Base-by-base conservation (phyloP, 2,113 vertebrate species). In the Aegithalos caudatus region DNA sequence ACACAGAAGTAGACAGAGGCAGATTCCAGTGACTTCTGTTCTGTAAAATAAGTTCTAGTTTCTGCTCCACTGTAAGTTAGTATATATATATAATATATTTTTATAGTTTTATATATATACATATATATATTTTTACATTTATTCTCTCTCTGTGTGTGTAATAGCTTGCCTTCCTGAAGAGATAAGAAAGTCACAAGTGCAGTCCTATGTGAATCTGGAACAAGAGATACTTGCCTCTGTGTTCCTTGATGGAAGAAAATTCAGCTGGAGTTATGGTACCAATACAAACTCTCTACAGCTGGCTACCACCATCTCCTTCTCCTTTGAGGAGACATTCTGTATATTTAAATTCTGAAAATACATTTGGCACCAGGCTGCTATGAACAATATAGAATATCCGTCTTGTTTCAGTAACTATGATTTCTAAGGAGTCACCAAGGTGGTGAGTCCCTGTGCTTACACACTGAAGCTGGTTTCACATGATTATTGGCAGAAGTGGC, bases 401-500 rank as follows among this genome's bases (percentile, higher is more conserved):
- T 57, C 51, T 71, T 72, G 31, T 79, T 87, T 81, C 60, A 23
- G 33, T 70, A 73, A 83, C 74, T 93, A 62, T 53, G 23, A 1
- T 65, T 65, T 73, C 33, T 44, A 44, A 74, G 54, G 72, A 94
- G 38, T 47, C 71, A 61, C 19, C 42, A n/a, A 71, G 81, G 64
- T 10, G 3, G 29, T 4, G 1, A 80, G 51, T 73, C 67, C 70
- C 31, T 28, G 16, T 5, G 22, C 66, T 91, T 57, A 70, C 33
- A 54, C 17, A 20, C 4, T 27, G 37, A 72, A 90, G 56, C 28
- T 2, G 1, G 11, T 61, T 97, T 90, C 90, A 88, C 93, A 73
- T 86, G 85, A 87, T 90, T 90, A 81, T 89, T 92, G 92, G 58
- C 87, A 93, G 73, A 95, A 94, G 78, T 29, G 54, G 24, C 47